These are phyloP conservation scores for Pseudomugil gertrudae DNA, from an alignment of 2,797 vertebrate species.

Conservation along the genomic window DNA sequence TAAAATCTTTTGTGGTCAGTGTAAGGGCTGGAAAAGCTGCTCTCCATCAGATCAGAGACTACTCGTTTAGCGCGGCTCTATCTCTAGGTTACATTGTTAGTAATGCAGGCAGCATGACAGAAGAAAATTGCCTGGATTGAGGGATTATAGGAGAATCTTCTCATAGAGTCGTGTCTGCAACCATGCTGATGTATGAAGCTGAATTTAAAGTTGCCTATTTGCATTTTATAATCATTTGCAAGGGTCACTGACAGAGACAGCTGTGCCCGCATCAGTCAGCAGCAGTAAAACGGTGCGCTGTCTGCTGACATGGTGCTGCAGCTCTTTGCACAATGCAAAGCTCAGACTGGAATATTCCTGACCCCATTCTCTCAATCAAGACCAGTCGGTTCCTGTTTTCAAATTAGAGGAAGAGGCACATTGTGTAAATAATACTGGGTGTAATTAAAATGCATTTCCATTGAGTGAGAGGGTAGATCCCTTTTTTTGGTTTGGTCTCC, in stretches of 20 bases:
- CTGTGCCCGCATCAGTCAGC: slow-evolving; percentile 39
- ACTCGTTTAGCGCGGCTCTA: not conserved
- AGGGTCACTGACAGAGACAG: slow-evolving; percentile 20
- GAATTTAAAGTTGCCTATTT: slow-evolving; percentile 8
- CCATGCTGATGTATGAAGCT: not conserved
- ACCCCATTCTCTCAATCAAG: slow-evolving; percentile 55
- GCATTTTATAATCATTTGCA: slow-evolving; percentile 37
- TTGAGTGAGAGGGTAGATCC: slow-evolving; percentile 16
- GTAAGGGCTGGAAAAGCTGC: not conserved
- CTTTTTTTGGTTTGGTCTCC: slow-evolving; percentile 12
- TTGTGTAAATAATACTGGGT: slow-evolving; percentile 48
- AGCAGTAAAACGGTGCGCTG: slow-evolving; percentile 46
- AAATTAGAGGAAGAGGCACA: slow-evolving; percentile 56
- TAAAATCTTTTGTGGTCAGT: not conserved
- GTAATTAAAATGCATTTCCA: slow-evolving; percentile 43
- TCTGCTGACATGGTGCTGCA: slow-evolving; percentile 57
- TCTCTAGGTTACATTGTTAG: not conserved
- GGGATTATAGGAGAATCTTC: not conserved
- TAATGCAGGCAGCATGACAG: not conserved
- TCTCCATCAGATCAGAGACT: not conserved
- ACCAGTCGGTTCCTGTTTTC: slow-evolving; percentile 64
- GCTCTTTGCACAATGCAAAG: slow-evolving; percentile 57
- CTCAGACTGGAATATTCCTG: slow-evolving; percentile 60
- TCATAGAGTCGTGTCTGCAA: not conserved
- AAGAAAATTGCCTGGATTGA: not conserved